Percentiles rank a stretch among this genome's conserved stretches.
Evolutionary conservation across 2,797 vertebrate species (phyloP).

Genomic region (Gallinago stenura): DNA sequence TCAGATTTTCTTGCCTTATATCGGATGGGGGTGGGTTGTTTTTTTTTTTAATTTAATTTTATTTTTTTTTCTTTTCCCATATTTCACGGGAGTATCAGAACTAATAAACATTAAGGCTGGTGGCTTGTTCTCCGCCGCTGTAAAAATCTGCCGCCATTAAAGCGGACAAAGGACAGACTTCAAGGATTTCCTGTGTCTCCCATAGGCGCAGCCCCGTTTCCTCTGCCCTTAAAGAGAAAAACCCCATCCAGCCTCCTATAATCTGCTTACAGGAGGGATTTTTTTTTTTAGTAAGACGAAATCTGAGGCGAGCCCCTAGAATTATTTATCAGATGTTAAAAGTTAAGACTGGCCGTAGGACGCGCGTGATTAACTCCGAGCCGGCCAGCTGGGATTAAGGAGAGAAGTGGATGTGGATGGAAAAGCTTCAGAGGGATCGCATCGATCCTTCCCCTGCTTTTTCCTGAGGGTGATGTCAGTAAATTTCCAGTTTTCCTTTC

Average conservation of each 20-base stretch:
- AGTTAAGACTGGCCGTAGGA: neutral
- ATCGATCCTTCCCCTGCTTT: neutral
- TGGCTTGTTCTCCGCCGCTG: constrained; percentile 15
- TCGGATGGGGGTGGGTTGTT: neutral
- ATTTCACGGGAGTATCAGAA: constrained; percentile 23
- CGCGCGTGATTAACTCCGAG: neutral
- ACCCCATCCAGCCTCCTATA: neutral
- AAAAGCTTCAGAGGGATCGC: neutral
- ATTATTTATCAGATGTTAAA: neutral
- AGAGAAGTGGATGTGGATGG: neutral
- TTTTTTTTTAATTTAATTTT: neutral
- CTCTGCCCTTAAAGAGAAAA: constrained; percentile 50
- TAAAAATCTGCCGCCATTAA: constrained; percentile 52
- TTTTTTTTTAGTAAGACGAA: neutral
- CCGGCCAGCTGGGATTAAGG: neutral
- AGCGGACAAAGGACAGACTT: constrained; percentile 57
- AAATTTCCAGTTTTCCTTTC: neutral
- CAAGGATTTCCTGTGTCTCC: constrained; percentile 61
- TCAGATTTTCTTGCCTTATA: neutral
- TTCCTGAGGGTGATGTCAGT: neutral
- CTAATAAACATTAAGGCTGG: constrained; percentile 19
- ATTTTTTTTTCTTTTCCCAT: neutral
- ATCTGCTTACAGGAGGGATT: neutral
- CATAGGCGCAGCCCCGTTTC: constrained; percentile 12
- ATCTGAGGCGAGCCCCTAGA: neutral